Conservation (phyloP, 2,888 invertebrate genomes). For the Meteorus colon region DNA sequence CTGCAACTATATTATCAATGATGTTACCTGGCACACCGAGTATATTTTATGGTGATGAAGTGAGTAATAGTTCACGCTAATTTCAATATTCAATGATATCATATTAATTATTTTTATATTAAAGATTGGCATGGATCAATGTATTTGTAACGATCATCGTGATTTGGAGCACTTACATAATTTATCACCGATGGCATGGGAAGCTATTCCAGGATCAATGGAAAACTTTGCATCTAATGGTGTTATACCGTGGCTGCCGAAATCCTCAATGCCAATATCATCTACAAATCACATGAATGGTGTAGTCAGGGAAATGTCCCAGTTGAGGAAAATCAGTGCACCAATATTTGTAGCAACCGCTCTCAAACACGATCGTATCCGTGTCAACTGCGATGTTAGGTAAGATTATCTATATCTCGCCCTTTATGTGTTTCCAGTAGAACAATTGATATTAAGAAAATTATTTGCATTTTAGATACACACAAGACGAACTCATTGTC, state of each 20-base stretch:
- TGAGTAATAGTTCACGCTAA: constrained; percentile 73
- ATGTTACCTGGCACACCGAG: constrained; percentile 90
- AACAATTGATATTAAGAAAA: background rate
- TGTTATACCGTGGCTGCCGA: constrained; percentile 80
- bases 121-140: constrained; percentile 66
- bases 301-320: constrained; percentile 77
- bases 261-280: constrained; percentile 71
- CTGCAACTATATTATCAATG: constrained; percentile 83
- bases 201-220: constrained; percentile 58
- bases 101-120: background rate
- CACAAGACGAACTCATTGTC: constrained; percentile 79
- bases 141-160: constrained; percentile 64
- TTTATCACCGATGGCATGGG: constrained; percentile 82
- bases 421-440: background rate
- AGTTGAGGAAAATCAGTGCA: constrained; percentile 79
- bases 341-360: constrained; percentile 84
- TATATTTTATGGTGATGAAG: constrained; percentile 94
- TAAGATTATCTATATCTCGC: constrained; percentile 45
- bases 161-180: constrained; percentile 78
- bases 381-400: constrained; percentile 81
- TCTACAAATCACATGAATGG: constrained; percentile 72
- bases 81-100: background rate
- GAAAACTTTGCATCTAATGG: constrained; percentile 75
- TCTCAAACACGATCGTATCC: constrained; percentile 78
- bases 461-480: constrained; percentile 72